Evolutionary conservation across 92 coral and sea anemone genomes (phyloP).

Genomic region (Parazoanthus swiftii): DNA sequence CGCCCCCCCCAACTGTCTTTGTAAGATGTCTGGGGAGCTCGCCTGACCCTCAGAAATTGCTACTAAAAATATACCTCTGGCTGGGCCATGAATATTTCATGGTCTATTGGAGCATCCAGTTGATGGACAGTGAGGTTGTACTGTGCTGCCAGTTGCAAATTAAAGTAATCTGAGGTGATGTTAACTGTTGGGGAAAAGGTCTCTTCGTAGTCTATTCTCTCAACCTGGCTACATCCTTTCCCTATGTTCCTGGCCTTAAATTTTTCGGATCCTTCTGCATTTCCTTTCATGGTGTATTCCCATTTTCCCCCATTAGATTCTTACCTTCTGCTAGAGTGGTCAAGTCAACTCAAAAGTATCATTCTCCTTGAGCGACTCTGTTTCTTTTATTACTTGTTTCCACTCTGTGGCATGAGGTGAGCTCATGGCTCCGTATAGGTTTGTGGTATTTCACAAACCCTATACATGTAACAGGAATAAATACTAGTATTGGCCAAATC

Average conservation of each 20-base stretch:
- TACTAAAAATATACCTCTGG: conserved; percentile 15
- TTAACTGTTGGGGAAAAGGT: conserved; percentile 35
- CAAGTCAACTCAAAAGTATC: conserved; percentile 26
- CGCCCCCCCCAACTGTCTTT: no score
- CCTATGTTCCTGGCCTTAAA: conserved; percentile 20
- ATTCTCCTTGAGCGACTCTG: conserved; percentile 36
- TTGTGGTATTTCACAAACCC: conserved; percentile 24
- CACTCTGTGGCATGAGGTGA: conserved; percentile 36
- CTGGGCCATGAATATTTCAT: conserved; percentile 42
- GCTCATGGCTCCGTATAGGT: conserved; percentile 21
- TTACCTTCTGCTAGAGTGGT: neutral
- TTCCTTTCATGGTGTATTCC: neutral
- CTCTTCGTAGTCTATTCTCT: conserved; percentile 6
- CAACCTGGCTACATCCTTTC: conserved; percentile 19
- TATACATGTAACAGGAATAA: conserved; percentile 29
- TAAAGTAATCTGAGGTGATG: conserved; percentile 25
- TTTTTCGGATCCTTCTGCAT: conserved; percentile 2
- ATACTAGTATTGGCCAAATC: neutral
- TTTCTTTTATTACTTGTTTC: conserved; percentile 45
- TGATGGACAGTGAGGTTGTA: conserved; percentile 35
- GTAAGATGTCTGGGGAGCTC: no score
- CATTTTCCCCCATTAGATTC: conserved; percentile 2
- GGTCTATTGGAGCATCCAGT: conserved; percentile 49
- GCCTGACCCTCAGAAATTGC: no score
- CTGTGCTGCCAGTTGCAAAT: conserved; percentile 1